Evolutionary conservation across 2,888 invertebrate genomes (phyloP).

Genomic region (Myopa testacea): DNA sequence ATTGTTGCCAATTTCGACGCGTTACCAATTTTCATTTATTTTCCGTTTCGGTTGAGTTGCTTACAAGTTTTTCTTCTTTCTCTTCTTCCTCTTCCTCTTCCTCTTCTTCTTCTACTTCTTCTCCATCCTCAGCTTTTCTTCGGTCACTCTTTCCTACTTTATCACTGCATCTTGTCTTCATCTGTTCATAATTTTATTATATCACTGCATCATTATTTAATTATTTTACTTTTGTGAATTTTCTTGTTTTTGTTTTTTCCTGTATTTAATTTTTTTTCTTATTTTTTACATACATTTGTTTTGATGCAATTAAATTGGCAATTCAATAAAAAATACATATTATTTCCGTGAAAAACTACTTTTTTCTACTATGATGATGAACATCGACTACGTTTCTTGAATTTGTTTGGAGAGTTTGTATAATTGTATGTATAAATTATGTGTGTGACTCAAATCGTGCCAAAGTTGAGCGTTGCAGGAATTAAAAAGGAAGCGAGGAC

Average conservation of each 20-base stretch:
- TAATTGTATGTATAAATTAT: too few relatives aligned
- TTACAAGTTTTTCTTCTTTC: too few relatives aligned
- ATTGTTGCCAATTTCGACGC: neutral
- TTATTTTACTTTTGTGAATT: too few relatives aligned
- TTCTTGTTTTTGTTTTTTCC: too few relatives aligned
- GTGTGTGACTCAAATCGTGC: too few relatives aligned
- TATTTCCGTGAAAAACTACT: neutral
- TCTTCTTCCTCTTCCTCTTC: neutral
- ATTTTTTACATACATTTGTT: too few relatives aligned
- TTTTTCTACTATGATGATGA: neutral
- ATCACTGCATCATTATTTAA: neutral
- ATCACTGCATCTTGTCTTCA: neutral
- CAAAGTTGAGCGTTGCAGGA: too few relatives aligned
- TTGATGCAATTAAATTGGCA: too few relatives aligned
- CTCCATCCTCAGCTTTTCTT: neutral
- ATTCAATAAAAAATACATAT: neutral
- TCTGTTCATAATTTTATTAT: neutral
- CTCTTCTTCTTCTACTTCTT: neutral
- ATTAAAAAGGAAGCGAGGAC: too few relatives aligned
- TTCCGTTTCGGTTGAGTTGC: too few relatives aligned
- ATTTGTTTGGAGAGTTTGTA: neutral
- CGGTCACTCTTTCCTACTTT: too few relatives aligned
- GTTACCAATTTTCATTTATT: neutral
- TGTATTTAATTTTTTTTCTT: too few relatives aligned
- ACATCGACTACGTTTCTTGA: neutral